A percentile compares a stretch with the other conserved stretches of the same genome.
Evolutionary conservation across 1,140 invertebrate genomes (phyloP).

Genomic region (Drusus annulatus): DNA sequence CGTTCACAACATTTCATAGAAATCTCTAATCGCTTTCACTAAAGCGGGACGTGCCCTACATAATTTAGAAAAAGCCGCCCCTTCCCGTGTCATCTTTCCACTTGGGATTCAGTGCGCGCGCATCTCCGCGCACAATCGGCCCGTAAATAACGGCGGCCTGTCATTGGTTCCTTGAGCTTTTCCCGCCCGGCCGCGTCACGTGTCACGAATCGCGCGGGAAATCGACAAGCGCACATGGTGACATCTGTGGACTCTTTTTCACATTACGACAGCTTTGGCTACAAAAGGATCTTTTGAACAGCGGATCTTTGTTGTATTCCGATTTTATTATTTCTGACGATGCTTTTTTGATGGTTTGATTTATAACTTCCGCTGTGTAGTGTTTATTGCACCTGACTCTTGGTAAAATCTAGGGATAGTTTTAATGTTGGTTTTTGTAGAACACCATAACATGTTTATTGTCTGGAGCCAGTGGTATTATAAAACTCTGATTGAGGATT

Average conservation of each 20-base stretch:
- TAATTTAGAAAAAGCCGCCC: neutral
- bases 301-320: neutral
- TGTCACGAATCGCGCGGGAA: constrained; percentile 31
- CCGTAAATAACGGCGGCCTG: constrained; percentile 32
- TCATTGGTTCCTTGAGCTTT: constrained; percentile 31
- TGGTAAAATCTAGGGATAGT: no score
- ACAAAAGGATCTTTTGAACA: neutral
- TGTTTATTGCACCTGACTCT: no score
- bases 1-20: neutral
- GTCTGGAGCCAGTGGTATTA: no score
- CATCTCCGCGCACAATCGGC: constrained; percentile 8
- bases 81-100: constrained; percentile 15
- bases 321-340: no score
- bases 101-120: constrained; percentile 27
- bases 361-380: no score
- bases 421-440: no score
- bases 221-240: constrained; percentile 25
- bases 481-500: no score
- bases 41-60: neutral
- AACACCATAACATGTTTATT: no score
- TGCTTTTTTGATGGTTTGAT: no score
- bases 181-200: constrained; percentile 33
- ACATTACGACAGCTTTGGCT: neutral
- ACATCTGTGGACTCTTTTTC: constrained; percentile 24
- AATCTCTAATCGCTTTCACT: neutral